These are phyloP conservation scores for Rhabdophis nuchalis DNA, from an alignment of 2,797 vertebrate species.

Conservation along the genomic window DNA sequence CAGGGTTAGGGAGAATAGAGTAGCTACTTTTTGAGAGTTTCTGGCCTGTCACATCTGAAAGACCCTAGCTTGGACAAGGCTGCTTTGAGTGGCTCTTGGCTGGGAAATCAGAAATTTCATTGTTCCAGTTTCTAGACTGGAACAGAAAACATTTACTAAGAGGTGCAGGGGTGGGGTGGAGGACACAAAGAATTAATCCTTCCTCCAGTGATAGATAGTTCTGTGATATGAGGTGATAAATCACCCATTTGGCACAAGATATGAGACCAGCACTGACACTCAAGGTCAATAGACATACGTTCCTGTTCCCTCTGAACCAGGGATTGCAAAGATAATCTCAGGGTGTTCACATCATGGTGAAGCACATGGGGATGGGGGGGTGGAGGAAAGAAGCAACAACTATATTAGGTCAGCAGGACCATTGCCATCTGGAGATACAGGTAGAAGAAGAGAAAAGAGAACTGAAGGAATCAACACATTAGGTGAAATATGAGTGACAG, in stretches of 20 bases:
- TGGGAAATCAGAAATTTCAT: neutral
- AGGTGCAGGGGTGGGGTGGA: neutral
- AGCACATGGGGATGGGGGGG: neutral
- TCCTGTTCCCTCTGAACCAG: neutral
- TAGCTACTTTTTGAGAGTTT: neutral
- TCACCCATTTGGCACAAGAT: conserved; percentile 4
- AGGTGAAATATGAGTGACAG: neutral
- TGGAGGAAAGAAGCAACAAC: neutral
- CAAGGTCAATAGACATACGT: neutral
- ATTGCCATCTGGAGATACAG: neutral
- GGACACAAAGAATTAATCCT: neutral
- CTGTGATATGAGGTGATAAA: conserved; percentile 28
- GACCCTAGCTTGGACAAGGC: neutral
- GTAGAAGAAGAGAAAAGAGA: conserved; percentile 4
- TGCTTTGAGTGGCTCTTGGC: neutral
- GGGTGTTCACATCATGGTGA: conserved; percentile 8
- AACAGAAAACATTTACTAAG: conserved; percentile 24
- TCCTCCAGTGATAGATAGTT: conserved; percentile 22
- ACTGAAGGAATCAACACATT: neutral
- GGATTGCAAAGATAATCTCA: neutral
- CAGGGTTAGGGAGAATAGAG: neutral
- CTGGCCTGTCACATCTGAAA: neutral
- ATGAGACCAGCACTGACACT: neutral
- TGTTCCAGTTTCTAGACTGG: neutral
- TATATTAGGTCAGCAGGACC: conserved; percentile 24